Evolutionary conservation across 2,888 invertebrate species (phyloP).

Genomic region (Oasisia sp.): DNA sequence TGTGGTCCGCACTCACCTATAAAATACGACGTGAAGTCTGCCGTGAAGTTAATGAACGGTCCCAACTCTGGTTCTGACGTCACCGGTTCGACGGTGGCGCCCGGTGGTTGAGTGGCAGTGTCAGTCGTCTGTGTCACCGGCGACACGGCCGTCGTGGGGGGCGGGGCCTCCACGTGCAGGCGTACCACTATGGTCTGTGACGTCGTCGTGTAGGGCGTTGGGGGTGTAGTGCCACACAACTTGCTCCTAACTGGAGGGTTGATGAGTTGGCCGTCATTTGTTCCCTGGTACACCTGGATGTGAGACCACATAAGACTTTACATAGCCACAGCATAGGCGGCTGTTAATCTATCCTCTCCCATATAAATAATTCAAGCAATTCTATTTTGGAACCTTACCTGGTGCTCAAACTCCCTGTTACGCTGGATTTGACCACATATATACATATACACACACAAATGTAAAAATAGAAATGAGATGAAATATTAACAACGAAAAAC

Average conservation of each 20-base stretch:
- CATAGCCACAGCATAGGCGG: too few relatives aligned
- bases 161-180: conserved; percentile 31
- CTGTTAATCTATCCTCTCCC: too few relatives aligned
- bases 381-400: too few relatives aligned
- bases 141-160: background rate
- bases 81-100: background rate
- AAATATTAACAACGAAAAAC: too few relatives aligned
- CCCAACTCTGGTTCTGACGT: conserved; percentile 21
- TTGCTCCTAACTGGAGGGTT: conserved; percentile 24
- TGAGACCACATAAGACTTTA: too few relatives aligned
- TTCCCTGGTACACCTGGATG: conserved; percentile 28
- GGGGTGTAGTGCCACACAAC: conserved; percentile 28
- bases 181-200: conserved; percentile 30
- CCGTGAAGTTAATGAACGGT: conserved; percentile 35
- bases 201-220: conserved; percentile 19
- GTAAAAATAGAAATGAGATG: too few relatives aligned
- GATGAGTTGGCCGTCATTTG: conserved; percentile 27
- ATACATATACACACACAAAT: too few relatives aligned
- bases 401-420: too few relatives aligned
- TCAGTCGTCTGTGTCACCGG: background rate
- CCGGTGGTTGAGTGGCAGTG: background rate
- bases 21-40: conserved; percentile 40
- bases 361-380: too few relatives aligned
- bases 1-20: conserved; percentile 29
- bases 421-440: too few relatives aligned